Evolutionary conservation across 2,113 vertebrate species (phyloP).

Genomic region (Thinocorus orbignyianus): DNA sequence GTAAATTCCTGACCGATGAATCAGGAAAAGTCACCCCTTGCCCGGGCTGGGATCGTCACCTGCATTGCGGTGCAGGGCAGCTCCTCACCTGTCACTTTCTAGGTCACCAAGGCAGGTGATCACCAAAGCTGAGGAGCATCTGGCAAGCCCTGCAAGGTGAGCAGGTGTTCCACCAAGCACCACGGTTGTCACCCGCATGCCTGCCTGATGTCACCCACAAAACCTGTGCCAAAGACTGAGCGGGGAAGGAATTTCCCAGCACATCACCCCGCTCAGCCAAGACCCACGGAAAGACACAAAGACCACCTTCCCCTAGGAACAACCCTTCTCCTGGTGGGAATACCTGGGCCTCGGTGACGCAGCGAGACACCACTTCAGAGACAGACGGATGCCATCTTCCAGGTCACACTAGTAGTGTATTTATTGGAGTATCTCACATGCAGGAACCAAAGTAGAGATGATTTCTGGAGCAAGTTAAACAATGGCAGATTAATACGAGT

Average conservation of each 20-base stretch:
- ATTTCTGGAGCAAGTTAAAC: conserved; percentile 74
- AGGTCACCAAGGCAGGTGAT: not conserved
- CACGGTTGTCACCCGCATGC: accelerated
- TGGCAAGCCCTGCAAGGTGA: not conserved
- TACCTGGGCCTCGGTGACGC: not conserved
- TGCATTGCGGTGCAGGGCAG: not conserved
- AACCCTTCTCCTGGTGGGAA: not conserved
- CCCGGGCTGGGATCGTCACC: not conserved
- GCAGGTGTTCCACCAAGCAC: not conserved
- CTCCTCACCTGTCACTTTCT: not conserved
- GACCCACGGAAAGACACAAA: not conserved
- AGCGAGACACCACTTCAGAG: not conserved
- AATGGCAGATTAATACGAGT: conserved; percentile 33
- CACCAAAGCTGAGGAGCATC: not conserved
- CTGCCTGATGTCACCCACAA: not conserved
- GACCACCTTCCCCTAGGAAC: not conserved
- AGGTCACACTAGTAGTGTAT: conserved; percentile 74
- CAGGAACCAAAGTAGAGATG: conserved; percentile 85
- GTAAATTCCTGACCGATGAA: not conserved
- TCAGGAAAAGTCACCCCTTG: not conserved
- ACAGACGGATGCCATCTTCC: not conserved
- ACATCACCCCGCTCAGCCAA: accelerated
- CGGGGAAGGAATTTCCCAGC: accelerated
- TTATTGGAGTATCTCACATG: conserved; percentile 90
- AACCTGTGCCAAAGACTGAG: not conserved